Evolutionary conservation across 2,888 invertebrate species (phyloP).

Genomic region (Cremastinae sp.): DNA sequence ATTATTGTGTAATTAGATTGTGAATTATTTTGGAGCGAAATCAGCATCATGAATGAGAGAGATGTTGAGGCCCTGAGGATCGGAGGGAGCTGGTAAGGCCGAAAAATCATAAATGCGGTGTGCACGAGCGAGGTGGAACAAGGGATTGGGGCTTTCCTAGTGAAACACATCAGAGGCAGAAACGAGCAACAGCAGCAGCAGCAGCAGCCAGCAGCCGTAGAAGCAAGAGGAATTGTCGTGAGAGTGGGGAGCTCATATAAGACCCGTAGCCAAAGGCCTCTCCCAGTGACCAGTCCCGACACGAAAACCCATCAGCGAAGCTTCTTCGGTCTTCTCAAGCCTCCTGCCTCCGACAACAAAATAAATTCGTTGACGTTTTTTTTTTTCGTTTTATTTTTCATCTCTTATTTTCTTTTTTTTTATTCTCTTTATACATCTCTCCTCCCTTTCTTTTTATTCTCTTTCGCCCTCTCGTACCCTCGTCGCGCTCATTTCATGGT

Average conservation of each 20-base stretch:
- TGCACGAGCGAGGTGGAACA: constrained; percentile 40
- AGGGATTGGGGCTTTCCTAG: constrained; percentile 72
- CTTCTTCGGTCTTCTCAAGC: constrained; percentile 71
- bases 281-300: constrained; percentile 79
- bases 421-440: constrained; percentile 16
- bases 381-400: constrained; percentile 28
- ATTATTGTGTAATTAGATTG: background rate
- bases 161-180: constrained; percentile 57
- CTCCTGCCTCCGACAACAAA: constrained; percentile 53
- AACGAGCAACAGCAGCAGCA: constrained; percentile 44
- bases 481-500: constrained; percentile 52
- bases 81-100: constrained; percentile 17
- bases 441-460: constrained; percentile 38
- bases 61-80: constrained; percentile 10
- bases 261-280: constrained; percentile 79
- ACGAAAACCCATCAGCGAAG: constrained; percentile 79
- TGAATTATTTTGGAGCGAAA: constrained; percentile 3
- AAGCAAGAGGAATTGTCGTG: constrained; percentile 68
- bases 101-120: constrained; percentile 48
- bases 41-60: constrained; percentile 39
- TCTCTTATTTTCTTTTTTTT: constrained; percentile 13
- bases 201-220: constrained; percentile 44
- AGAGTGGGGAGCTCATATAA: constrained; percentile 80
- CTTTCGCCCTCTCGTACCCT: constrained; percentile 15
- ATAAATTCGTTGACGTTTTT: constrained; percentile 31